These are phyloP conservation scores for Dromiciops gliroides DNA, from an alignment of 2,113 vertebrate genomes.

Conservation along the genomic window DNA sequence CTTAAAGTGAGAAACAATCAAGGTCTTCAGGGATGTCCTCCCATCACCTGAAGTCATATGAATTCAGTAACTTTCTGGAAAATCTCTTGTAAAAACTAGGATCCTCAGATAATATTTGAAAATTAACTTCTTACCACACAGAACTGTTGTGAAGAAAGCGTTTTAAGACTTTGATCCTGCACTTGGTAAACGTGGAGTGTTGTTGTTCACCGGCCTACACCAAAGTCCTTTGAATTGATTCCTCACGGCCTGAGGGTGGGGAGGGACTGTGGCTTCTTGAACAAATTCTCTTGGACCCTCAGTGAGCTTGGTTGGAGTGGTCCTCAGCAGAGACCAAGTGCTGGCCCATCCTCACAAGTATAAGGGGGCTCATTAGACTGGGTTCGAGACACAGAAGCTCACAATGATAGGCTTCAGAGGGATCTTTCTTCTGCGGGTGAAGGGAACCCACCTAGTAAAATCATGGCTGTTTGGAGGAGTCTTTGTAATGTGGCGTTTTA, in stretches of 20 bases:
- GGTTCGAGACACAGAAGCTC: background rate
- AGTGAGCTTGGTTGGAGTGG: background rate
- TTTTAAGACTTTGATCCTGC: background rate
- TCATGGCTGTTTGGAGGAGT: background rate
- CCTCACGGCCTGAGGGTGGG: background rate
- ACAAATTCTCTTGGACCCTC: background rate
- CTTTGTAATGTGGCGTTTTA: background rate
- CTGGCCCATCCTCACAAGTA: background rate
- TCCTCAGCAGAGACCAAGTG: background rate
- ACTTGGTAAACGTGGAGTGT: background rate
- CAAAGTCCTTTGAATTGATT: background rate
- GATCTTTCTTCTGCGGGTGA: background rate
- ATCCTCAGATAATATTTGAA: background rate
- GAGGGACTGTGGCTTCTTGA: background rate
- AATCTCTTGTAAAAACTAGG: conserved; percentile 42
- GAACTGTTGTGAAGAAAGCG: background rate
- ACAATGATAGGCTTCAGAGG: background rate
- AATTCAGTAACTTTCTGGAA: conserved; percentile 13
- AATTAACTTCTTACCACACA: background rate
- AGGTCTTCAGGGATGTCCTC: conserved; percentile 17
- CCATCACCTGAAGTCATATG: conserved; percentile 11
- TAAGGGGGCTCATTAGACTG: too few relatives aligned
- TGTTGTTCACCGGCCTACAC: background rate
- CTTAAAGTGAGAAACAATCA: conserved; percentile 55
- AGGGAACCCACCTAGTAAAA: background rate